phyloP scores from a whole-genome alignment of 2,113 vertebrate genomes.

The Acinonyx jubatus region DNA sequence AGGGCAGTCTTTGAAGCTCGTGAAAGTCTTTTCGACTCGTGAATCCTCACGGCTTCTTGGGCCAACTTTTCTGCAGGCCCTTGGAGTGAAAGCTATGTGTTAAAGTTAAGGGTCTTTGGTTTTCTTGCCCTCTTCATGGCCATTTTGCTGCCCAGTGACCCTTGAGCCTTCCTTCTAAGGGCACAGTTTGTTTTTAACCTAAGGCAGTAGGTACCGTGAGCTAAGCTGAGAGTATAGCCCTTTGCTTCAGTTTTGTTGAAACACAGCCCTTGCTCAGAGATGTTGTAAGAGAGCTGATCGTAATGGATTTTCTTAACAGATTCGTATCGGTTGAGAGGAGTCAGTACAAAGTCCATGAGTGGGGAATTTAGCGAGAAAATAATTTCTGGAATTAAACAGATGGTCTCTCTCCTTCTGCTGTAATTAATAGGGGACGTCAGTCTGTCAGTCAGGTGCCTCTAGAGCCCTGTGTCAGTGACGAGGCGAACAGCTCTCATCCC shows the following conservation, averaged over 20 bases:
- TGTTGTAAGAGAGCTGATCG: background rate
- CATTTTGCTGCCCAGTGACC: background rate
- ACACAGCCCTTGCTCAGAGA: background rate
- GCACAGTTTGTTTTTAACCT: background rate
- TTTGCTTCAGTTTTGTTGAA: background rate
- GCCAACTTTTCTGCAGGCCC: background rate
- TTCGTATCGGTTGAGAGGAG: background rate
- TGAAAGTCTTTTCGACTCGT: rapidly evolving
- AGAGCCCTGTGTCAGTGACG: no score
- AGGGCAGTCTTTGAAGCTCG: background rate
- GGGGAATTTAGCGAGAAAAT: constrained; percentile 17
- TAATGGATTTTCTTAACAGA: background rate
- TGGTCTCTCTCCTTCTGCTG: background rate
- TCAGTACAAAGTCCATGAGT: background rate
- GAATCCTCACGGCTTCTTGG: background rate
- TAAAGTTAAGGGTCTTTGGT: background rate
- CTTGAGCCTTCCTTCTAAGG: background rate
- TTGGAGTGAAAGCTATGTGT: background rate
- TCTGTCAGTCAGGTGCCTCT: background rate
- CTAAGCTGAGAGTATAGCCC: background rate
- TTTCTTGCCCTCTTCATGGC: background rate
- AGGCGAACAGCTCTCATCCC: background rate
- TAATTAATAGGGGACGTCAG: background rate
- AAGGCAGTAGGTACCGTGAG: background rate
- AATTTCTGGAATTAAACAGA: constrained; percentile 16